Percentiles rank a stretch among this genome's conserved stretches.
Evolutionary conservation across 1,140 invertebrate species (phyloP).

Genomic region (Episyrphus balteatus): DNA sequence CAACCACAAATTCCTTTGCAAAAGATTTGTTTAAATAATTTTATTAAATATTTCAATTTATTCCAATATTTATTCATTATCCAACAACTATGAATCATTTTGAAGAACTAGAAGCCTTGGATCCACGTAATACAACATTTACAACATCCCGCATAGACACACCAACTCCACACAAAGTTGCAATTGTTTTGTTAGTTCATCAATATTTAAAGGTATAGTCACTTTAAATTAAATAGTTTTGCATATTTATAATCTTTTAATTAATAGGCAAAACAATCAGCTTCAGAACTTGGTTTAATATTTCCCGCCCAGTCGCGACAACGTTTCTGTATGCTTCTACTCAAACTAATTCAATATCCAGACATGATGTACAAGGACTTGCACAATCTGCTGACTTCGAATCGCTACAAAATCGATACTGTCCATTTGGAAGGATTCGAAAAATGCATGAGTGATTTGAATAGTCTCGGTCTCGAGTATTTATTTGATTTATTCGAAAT

Average conservation of each 20-base stretch:
- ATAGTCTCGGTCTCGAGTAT: conserved; percentile 44
- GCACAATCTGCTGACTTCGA: conserved; percentile 41
- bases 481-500: conserved; percentile 56
- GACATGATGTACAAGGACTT: conserved; percentile 52
- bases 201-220: conserved; percentile 28
- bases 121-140: conserved; percentile 18
- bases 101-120: conserved; percentile 29
- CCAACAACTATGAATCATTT: conserved; percentile 20
- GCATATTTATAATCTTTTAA: not conserved
- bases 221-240: not conserved
- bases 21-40: too few relatives aligned
- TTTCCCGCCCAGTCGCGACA: conserved; percentile 29
- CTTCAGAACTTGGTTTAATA: conserved; percentile 16
- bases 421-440: conserved; percentile 42
- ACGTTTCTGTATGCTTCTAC: conserved; percentile 49
- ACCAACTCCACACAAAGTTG: conserved; percentile 30
- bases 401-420: conserved; percentile 42
- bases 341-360: conserved; percentile 54
- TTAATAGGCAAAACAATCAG: conserved; percentile 21
- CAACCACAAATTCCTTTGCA: too few relatives aligned
- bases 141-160: conserved; percentile 20
- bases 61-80: too few relatives aligned
- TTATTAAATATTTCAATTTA: too few relatives aligned
- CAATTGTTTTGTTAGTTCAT: conserved; percentile 27
- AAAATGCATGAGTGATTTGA: conserved; percentile 42